Conservation (phyloP, 2,113 vertebrate genomes). For the Psophia crepitans region DNA sequence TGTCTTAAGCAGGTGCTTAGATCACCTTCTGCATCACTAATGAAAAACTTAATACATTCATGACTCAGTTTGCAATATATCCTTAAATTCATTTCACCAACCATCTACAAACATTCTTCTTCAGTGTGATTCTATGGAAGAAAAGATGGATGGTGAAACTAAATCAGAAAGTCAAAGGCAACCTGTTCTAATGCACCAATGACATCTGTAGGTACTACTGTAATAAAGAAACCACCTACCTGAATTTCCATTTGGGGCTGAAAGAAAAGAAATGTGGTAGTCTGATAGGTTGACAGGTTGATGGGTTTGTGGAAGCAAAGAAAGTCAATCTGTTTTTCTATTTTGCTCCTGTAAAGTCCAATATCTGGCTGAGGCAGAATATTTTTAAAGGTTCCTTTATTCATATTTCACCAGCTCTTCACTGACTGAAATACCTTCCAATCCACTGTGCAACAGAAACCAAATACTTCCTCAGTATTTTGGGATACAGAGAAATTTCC, state of each 20-base stretch:
- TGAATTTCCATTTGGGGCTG: not conserved
- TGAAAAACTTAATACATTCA: not conserved
- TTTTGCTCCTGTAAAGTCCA: not conserved
- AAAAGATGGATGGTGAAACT: not conserved
- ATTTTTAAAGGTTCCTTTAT: not conserved
- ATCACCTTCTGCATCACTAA: not conserved
- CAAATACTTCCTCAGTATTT: not conserved
- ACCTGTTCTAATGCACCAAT: not conserved
- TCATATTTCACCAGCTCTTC: not conserved
- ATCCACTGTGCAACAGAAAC: not conserved
- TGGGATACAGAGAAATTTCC: not conserved
- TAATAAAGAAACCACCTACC: not conserved
- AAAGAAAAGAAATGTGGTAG: not conserved
- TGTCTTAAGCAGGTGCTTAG: not conserved
- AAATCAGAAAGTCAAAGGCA: not conserved
- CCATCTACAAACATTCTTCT: not conserved
- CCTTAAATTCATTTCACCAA: not conserved
- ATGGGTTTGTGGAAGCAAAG: not conserved
- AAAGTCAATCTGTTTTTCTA: not conserved
- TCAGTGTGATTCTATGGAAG: not conserved
- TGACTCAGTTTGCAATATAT: not conserved
- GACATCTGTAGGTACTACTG: not conserved
- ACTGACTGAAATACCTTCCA: not conserved
- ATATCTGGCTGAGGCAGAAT: not conserved
- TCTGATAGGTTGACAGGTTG: not conserved